Evolutionary conservation across 1,140 invertebrate species (phyloP), one percentile per base, ranked within the genome.

Genomic region (Heliconius himera): DNA sequence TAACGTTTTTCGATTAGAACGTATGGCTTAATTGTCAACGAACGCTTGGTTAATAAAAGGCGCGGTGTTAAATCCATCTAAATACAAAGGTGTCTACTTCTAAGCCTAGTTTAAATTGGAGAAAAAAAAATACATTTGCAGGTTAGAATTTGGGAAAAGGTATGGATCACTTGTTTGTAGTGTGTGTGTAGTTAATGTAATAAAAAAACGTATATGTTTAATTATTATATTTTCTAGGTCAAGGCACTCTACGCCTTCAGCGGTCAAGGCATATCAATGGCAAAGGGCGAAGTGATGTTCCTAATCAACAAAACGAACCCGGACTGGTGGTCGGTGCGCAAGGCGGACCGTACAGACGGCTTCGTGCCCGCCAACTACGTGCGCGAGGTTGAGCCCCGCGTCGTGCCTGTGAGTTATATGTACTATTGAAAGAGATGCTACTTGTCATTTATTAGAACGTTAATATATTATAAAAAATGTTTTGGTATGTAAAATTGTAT

Each of bases 311-410:
- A 99, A 95, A 99, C 98, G 1, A 99, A 99, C 93, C 96, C 97
- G 1, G 99, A 99, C 92, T 99, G 99, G 99, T 99, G 99, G 99
- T 98, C 98, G 85, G 98, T 99, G 6, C 95, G 98, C 18, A 99
- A 99, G 95, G 96, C 96, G 0, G 98, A 98, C 88, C 97, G 98
- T 0, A 96, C 96, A 1, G 99, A 99, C 88, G 99, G 99, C 16
- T 99, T 99, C 94, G 99, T 99, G 2, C 99, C 99, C 0, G 98
- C 99, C 0, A 99, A 99, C 93, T 99, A 99, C 94, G 98, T 99
- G 0, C 96, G 97, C 38, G 98, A 99, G 93, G 96, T 99, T 70
- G 98, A 99, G 83, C 98, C 98, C 0, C 97, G 98, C 87, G 96
- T 98, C 2, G 96, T 96, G 86, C 93, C 95, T 54, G 95, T 95